A percentile compares a stretch with the other conserved stretches of the same genome.
Conservation (phyloP, 1,140 invertebrate genomes). For the Lethocerus indicus region DNA sequence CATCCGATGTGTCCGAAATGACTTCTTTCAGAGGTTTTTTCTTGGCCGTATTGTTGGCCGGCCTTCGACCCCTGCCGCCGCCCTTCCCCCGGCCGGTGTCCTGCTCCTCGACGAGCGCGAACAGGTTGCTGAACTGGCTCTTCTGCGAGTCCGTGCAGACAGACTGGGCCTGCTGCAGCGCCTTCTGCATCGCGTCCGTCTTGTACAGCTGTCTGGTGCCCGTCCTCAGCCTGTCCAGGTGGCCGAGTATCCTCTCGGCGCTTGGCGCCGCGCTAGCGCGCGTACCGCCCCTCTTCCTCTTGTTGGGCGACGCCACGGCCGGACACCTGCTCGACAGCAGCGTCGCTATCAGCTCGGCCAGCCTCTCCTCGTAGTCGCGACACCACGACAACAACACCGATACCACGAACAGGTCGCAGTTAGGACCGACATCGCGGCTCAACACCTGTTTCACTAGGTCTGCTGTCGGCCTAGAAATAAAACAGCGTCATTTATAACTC, state of each 20-base stretch:
- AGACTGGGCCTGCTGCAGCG: slow-evolving; percentile 54
- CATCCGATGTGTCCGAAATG: slow-evolving; percentile 50
- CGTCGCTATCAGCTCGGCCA: slow-evolving; percentile 65
- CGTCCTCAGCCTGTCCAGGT: slow-evolving; percentile 78
- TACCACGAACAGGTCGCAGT: slow-evolving; percentile 64
- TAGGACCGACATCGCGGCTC: slow-evolving; percentile 50
- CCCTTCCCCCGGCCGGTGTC: slow-evolving; percentile 31
- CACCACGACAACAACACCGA: slow-evolving; percentile 85
- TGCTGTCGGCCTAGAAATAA: slow-evolving; percentile 47
- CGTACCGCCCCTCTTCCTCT: slow-evolving; percentile 53
- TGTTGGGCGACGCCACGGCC: slow-evolving; percentile 63
- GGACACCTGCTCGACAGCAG: slow-evolving; percentile 63
- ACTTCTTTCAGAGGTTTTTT: slow-evolving; percentile 32
- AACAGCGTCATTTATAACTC: too few species aligned
- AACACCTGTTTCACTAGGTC: slow-evolving; percentile 74
- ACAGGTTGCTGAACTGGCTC: slow-evolving; percentile 80
- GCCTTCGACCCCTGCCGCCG: slow-evolving; percentile 26
- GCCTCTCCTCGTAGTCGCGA: slow-evolving; percentile 74
- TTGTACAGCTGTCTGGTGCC: slow-evolving; percentile 50
- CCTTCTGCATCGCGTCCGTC: slow-evolving; percentile 75
- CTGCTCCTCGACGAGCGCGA: slow-evolving; percentile 77
- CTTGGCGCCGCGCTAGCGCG: slow-evolving; percentile 33
- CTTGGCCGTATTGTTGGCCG: slow-evolving; percentile 26
- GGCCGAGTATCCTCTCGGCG: slow-evolving; percentile 69
- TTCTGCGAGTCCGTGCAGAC: slow-evolving; percentile 43